Evolutionary conservation across 2,888 invertebrate genomes (phyloP), one percentile per base, ranked within the genome.

Genomic region (Rhagophthalmus giganteus): DNA sequence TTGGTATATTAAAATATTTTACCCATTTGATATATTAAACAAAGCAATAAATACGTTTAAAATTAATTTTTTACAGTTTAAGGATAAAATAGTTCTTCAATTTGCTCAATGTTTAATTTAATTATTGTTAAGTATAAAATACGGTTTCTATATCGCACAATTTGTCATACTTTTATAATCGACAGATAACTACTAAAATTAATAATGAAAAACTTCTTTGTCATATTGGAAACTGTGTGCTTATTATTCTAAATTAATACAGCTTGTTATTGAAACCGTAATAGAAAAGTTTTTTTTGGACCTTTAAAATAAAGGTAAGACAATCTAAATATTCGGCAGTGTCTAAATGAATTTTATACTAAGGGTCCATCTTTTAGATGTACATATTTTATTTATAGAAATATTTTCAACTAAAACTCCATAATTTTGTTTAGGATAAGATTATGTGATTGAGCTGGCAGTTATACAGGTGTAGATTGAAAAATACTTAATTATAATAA

Each of bases 301-400:
- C 42, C 41, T 34, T 27, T 46, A 32, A 42, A 26, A 48, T 37
- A 42, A 42, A 20, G 33, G 32, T 32, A 26, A 31, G 54, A 45
- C 49, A 49, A 40, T 49, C 49, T 20, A 37, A 24, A 30, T 32
- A 15, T 31, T 33, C 28, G 30, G 11, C 27, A n/a, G 32, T 45
- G 31, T 44, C 30, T 24, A 39, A 13, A 32, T 47, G 46, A 37
- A 32, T 54, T 44, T 52, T 54, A 45, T 40, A 45, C 55, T 42
- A 38, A 59, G 60, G 63, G 66, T 65, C 64, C 66, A 65, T 63
- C 61, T 52, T 63, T 61, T 64, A 56, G 63, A 54, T 60, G 58
- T 54, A 58, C 61, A 58, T 55, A 59, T 61, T 61, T 60, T 58
- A 41, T 47, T 41, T 46, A 40, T 52, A 46, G 52, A 58, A 61